Base-by-base conservation (phyloP, 2,888 invertebrate genomes). In the Drosophila leonis region DNA sequence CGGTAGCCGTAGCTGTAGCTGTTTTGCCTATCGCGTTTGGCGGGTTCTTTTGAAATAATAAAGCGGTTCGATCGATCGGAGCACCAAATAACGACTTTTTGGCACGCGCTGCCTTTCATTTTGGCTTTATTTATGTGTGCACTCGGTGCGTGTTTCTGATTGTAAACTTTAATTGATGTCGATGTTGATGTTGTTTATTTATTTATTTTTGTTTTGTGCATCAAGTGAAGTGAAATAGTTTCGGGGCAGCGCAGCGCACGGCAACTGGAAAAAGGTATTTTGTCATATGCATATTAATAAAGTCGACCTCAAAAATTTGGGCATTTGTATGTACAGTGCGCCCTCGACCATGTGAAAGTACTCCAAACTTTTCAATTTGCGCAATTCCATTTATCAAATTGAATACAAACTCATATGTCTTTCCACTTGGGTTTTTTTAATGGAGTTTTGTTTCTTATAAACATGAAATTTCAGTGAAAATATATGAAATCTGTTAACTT, bases 41-140 rank as follows among this genome's bases (percentile, higher is more conserved):
- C 76, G 80, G 64, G 71, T 79, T 75, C 70, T 79, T 79, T 69
- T 10, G 31, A 59, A 27, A 18, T n/a, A 49, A 49, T 31, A 20
- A 51, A 37, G 20, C 74, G 48, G 41, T 44, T 33, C 65, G 35
- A 29, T 18, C 66, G 48, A 48, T 52, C 56, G 70, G 18, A 55
- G 59, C 66, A 29, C 10, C 44, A 18, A 60, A 65, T 52, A 57
- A 57, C 48, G 54, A 64, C 51, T 33, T 61, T 48, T 75, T 75
- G 75, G 60, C 80, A 76, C 70, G 80, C 80, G 80, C 20, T 59
- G 80, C 64, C 76, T 70, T 76, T 75, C 76, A 46, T 20, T 79
- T 69, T 18, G 42, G 24, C 12, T 24, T 37, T 49, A 18, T 39
- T 27, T 27, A 51, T 60, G 49, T 56, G 75, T 41, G 44, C 39